phyloP scores from a whole-genome alignment of 2,113 vertebrate species.

The Scopus umbretta region DNA sequence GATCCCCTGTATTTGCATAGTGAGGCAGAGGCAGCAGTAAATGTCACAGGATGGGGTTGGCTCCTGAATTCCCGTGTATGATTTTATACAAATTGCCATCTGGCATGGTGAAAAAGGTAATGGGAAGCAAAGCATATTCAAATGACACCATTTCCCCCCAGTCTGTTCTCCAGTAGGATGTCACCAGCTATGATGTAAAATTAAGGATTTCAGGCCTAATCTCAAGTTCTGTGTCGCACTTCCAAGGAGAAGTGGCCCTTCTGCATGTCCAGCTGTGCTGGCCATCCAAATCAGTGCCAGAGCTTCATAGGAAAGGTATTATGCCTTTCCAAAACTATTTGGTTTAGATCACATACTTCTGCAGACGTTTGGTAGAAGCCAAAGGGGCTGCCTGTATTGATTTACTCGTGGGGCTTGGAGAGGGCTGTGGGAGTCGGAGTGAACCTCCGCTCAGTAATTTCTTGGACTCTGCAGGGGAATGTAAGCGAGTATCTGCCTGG shows the following conservation, averaged over 20 bases:
- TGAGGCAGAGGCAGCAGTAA: not conserved
- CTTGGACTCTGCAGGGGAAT: conserved; percentile 25
- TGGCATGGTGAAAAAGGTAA: not conserved
- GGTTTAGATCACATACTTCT: not conserved
- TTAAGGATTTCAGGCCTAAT: not conserved
- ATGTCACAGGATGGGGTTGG: not conserved
- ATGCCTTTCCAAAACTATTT: not conserved
- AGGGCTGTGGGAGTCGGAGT: not conserved
- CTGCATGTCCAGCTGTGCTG: not conserved
- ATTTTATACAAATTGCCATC: not conserved
- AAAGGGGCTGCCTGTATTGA: not conserved
- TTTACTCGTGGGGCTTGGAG: not conserved
- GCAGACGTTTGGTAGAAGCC: not conserved
- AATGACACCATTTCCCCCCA: not conserved
- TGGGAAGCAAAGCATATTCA: not conserved
- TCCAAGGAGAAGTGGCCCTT: not conserved
- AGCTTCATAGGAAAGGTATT: not conserved
- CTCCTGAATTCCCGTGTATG: not conserved
- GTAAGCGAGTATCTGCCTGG: not conserved
- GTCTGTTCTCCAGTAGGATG: not conserved
- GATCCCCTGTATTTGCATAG: not conserved
- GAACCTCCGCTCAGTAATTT: conserved; percentile 17
- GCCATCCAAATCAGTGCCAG: not conserved
- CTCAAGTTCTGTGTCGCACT: not conserved
- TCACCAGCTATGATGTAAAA: not conserved